Evolutionary conservation across 2,888 invertebrate genomes (phyloP).

Genomic region (Drosophila mulleri): DNA sequence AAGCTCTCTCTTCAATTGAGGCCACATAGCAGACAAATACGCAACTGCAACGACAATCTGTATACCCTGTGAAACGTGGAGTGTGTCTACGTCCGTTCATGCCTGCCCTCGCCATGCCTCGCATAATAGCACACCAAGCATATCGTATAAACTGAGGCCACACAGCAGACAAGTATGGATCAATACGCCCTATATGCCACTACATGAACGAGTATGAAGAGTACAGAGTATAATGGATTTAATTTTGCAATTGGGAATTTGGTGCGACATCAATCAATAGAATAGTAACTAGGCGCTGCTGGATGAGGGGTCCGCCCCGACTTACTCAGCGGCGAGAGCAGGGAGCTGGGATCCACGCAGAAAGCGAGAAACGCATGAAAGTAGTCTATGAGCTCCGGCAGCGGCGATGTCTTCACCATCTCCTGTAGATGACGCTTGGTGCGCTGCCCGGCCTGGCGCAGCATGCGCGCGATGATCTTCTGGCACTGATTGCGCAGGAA

Average conservation of each 20-base stretch:
- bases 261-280: conserved; percentile 43
- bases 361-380: conserved; percentile 98
- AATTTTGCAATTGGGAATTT: conserved; percentile 42
- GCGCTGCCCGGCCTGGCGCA: conserved; percentile 87
- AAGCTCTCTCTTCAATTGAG: too few species aligned
- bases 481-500: conserved; percentile 95
- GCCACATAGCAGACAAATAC: background rate
- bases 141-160: too few species aligned
- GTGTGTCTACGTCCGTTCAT: background rate
- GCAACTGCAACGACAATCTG: background rate
- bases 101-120: background rate
- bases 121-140: background rate
- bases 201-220: background rate
- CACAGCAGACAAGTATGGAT: background rate
- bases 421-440: conserved; percentile 88
- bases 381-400: conserved; percentile 95
- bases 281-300: background rate
- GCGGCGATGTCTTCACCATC: conserved; percentile 91
- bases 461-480: conserved; percentile 90
- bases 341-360: conserved; percentile 95
- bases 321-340: conserved; percentile 95
- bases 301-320: background rate
- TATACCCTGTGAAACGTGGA: background rate
- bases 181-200: background rate
- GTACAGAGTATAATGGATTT: background rate